Percentiles rank a stretch among this genome's conserved stretches.
Evolutionary conservation across 2,113 vertebrate species (phyloP).

Genomic region (Argyrosomus japonicus): DNA sequence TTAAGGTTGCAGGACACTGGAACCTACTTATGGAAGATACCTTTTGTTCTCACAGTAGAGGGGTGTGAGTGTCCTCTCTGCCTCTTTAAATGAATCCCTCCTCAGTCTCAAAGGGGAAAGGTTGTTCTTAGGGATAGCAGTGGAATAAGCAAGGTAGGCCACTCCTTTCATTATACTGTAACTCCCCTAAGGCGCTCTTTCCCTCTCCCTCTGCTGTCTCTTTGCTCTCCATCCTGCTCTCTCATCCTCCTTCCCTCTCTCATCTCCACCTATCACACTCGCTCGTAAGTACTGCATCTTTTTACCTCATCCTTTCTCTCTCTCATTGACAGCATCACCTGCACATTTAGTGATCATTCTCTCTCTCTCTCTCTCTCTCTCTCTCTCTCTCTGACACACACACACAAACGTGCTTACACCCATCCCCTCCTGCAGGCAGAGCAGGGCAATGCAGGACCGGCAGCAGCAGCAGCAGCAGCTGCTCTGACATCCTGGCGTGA

Average conservation of each 20-base stretch:
- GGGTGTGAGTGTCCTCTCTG: background rate
- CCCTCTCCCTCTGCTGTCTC: conserved; percentile 31
- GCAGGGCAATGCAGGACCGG: conserved; percentile 63
- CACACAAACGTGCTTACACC: conserved; percentile 28
- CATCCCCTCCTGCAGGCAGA: conserved; percentile 59
- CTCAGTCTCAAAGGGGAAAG: conserved; percentile 48
- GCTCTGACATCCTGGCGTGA: conserved; percentile 61
- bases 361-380: conserved; percentile 7
- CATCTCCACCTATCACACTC: conserved; percentile 8
- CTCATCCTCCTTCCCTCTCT: conserved; percentile 11
- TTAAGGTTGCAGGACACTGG: background rate
- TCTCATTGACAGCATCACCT: conserved; percentile 5
- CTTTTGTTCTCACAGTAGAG: background rate
- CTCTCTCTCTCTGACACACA: background rate
- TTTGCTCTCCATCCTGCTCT: conserved; percentile 12
- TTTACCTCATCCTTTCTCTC: background rate
- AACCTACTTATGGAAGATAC: background rate
- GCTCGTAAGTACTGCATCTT: background rate
- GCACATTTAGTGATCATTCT: conserved; percentile 8
- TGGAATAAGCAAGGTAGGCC: conserved; percentile 48
- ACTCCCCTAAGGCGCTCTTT: conserved; percentile 43
- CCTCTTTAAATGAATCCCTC: conserved; percentile 56
- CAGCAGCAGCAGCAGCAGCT: conserved; percentile 59
- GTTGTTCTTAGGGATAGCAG: conserved; percentile 56
- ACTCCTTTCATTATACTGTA: conserved; percentile 62